Evolutionary conservation across 1,140 invertebrate species (phyloP).

Genomic region (Goniozus legneri): DNA sequence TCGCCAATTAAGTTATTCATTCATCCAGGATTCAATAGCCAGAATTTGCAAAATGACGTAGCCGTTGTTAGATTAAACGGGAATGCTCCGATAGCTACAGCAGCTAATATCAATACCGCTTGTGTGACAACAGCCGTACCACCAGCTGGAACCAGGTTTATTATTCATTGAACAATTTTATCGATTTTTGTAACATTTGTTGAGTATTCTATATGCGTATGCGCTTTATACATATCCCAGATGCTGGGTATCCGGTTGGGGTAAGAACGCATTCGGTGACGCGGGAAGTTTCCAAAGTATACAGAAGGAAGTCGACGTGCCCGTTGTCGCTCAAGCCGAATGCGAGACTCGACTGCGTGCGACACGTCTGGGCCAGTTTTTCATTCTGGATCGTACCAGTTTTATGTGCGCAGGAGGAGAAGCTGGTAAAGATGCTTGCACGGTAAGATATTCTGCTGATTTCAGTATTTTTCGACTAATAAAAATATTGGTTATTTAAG

Average conservation of each 20-base stretch:
- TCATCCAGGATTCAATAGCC: slow-evolving; percentile 64
- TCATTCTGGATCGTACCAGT: slow-evolving; percentile 60
- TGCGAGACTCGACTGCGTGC: slow-evolving; percentile 63
- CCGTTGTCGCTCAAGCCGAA: slow-evolving; percentile 58
- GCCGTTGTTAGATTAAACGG: slow-evolving; percentile 62
- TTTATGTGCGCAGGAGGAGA: slow-evolving; percentile 78
- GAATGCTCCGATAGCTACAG: slow-evolving; percentile 58
- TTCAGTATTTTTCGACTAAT: not conserved
- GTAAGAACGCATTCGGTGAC: slow-evolving; percentile 70
- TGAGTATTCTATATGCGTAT: not conserved
- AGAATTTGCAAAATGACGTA: slow-evolving; percentile 67
- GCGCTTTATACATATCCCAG: slow-evolving; percentile 30
- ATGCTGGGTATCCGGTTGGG: slow-evolving; percentile 80
- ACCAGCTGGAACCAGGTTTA: slow-evolving; percentile 59
- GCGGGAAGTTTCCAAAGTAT: slow-evolving; percentile 64
- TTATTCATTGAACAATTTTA: no score
- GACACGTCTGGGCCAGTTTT: slow-evolving; percentile 65
- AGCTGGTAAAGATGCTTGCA: slow-evolving; percentile 73
- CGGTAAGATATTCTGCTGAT: slow-evolving; percentile 39
- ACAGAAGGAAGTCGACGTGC: slow-evolving; percentile 68
- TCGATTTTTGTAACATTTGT: no score
- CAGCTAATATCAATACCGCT: slow-evolving; percentile 67
- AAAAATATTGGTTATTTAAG: slow-evolving; percentile 46
- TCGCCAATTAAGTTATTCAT: slow-evolving; percentile 56
- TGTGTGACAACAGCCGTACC: slow-evolving; percentile 61